phyloP scores from a whole-genome alignment of 2,888 invertebrate genomes.

The Phragmatobia fuliginosa region DNA sequence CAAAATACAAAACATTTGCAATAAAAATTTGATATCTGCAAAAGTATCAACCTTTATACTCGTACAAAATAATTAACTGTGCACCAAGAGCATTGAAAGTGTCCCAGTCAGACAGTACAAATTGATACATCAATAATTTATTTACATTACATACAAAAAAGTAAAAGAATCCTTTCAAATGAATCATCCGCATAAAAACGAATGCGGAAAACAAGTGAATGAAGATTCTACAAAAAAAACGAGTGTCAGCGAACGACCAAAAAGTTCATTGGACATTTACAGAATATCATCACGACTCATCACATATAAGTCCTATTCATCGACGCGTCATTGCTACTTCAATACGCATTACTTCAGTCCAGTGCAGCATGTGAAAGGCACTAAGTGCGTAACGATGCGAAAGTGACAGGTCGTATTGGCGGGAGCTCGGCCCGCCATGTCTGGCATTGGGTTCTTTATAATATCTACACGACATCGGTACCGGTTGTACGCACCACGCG shows the following conservation, averaged over 20 bases:
- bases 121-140: constrained; percentile 48
- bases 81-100: constrained; percentile 38
- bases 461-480: constrained; percentile 70
- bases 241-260: constrained; percentile 64
- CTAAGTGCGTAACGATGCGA: constrained; percentile 58
- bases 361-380: constrained; percentile 54
- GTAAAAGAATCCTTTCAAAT: constrained; percentile 44
- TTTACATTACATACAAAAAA: constrained; percentile 41
- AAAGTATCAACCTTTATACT: neutral
- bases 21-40: neutral
- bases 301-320: constrained; percentile 49
- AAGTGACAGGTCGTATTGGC: constrained; percentile 72
- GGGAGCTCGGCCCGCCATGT: constrained; percentile 62
- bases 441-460: constrained; percentile 62
- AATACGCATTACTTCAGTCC: constrained; percentile 52
- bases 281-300: constrained; percentile 46
- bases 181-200: constrained; percentile 53
- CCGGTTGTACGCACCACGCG: constrained; percentile 81
- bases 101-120: constrained; percentile 28
- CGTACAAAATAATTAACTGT: constrained; percentile 6
- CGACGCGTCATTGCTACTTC: constrained; percentile 53
- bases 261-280: constrained; percentile 62
- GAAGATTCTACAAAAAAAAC: constrained; percentile 51
- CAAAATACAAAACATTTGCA: neutral
- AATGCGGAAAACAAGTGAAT: constrained; percentile 64